Evolutionary conservation across 2,888 invertebrate species (phyloP).

Genomic region (Chymomyza procnemis): DNA sequence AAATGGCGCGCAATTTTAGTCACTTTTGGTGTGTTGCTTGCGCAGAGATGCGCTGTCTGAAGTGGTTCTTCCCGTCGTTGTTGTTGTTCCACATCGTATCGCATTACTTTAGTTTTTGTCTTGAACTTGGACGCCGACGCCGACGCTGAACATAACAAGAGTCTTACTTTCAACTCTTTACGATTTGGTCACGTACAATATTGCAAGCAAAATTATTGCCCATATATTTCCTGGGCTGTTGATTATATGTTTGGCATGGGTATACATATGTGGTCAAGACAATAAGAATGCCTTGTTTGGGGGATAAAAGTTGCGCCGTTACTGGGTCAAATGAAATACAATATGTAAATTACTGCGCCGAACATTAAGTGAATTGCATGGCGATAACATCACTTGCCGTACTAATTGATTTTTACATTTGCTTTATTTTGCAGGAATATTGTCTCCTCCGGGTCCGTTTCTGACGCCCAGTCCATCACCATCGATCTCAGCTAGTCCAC

Average conservation of each 20-base stretch:
- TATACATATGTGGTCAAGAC: slow-evolving; percentile 23
- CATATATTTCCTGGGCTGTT: slow-evolving; percentile 36
- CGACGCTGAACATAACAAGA: background rate
- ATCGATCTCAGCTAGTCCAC: slow-evolving; percentile 79
- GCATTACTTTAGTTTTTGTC: slow-evolving; percentile 36
- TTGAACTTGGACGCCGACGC: slow-evolving; percentile 18
- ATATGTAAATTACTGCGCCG: background rate
- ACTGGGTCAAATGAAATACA: slow-evolving; percentile 31
- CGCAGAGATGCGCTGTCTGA: slow-evolving; percentile 34
- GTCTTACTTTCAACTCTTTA: background rate
- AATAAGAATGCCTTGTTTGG: background rate
- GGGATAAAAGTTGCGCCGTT: background rate
- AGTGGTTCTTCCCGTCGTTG: slow-evolving; percentile 18
- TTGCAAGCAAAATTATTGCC: slow-evolving; percentile 56
- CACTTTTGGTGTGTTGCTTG: slow-evolving; percentile 22
- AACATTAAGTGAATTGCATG: too few species aligned
- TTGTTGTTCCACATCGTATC: slow-evolving; percentile 21
- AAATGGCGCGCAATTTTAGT: slow-evolving; percentile 70
- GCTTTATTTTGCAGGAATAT: slow-evolving; percentile 74
- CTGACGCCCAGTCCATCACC: slow-evolving; percentile 80
- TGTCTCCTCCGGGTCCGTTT: slow-evolving; percentile 80
- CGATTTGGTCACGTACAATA: slow-evolving; percentile 63
- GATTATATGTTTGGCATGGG: slow-evolving; percentile 1
- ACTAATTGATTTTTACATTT: slow-evolving; percentile 5
- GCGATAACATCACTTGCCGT: background rate